Base-by-base conservation (phyloP, 92 coral and sea anemone species). In the Parazoanthus atlanticus region DNA sequence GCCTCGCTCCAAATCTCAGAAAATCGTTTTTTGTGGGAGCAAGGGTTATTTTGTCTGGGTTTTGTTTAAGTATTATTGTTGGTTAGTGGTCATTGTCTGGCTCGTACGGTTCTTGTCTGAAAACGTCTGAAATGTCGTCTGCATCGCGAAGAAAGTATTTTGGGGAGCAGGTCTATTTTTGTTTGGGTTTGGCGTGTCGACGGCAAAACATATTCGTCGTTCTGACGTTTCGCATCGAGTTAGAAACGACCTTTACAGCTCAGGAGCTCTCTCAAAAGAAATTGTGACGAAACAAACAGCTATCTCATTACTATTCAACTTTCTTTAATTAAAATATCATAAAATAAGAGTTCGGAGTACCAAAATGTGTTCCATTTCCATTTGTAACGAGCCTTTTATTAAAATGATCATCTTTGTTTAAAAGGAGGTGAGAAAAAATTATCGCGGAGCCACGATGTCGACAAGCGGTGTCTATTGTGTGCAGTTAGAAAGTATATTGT, bases 41-140 rank as follows among this genome's bases (percentile, higher is more conserved):
- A 85, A 79, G 87, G 90, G 93, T 93, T 95, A 95, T 95, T 95
- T 93, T 93, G 98, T 95, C 98, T 95, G 98, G 98, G 92, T 95
- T 93, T 95, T 95, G 98, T 95, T 93, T 93, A 95, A 95, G 98
- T 95, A 95, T 95, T 95, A 95, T 95, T 95, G 98, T 95, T 93
- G 98, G 98, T 93, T 93, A 95, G 98, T 93, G 92, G 98, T 93
- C 91, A 95, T 95, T 95, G 98, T 95, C 98, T 95, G 96, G 96
- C 95, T 85, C 87, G 91, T 91, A 89, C 94, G 93, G 79, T 95
- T 93, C 93, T 92, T 88, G 98, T 95, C 98, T 93, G 96, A 93
- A 93, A 93, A 90, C 88, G 93, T 93, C 95, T 93, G 97, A 93
- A 89, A 93, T 89, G 94, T 93, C 98, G 96, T 93, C 98, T 95